Percentiles rank a stretch among this genome's conserved stretches.
phyloP scores from a whole-genome alignment of 2,797 vertebrate species.

The Gymnodraco acuticeps region DNA sequence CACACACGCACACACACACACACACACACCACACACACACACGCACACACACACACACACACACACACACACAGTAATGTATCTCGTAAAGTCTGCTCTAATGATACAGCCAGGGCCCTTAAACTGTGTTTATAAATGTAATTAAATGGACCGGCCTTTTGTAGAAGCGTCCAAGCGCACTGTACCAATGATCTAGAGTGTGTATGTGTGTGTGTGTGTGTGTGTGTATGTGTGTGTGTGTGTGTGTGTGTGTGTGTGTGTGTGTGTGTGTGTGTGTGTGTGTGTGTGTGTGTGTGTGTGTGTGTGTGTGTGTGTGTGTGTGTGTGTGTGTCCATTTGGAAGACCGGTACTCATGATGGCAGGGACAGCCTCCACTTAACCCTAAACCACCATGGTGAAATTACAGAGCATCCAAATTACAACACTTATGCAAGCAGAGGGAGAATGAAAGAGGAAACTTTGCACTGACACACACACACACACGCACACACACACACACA shows the following conservation, averaged over 20 bases:
- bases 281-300: conserved; percentile 47
- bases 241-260: conserved; percentile 33
- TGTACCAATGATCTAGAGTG: conserved; percentile 59
- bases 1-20: conserved; percentile 30
- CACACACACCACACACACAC: conserved; percentile 33
- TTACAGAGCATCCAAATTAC: conserved; percentile 86
- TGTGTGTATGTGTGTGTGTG: conserved; percentile 32
- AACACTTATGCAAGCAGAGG: conserved; percentile 73
- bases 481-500: conserved; percentile 32
- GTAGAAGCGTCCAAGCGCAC: conserved; percentile 73
- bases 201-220: conserved; percentile 39
- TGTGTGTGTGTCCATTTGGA: conserved; percentile 64
- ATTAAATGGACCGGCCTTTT: conserved; percentile 82
- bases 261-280: conserved; percentile 32
- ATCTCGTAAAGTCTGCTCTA: conserved; percentile 78
- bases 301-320: conserved; percentile 39
- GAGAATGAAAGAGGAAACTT: conserved; percentile 63
- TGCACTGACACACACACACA: conserved; percentile 39
- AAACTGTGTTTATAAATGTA: conserved; percentile 84
- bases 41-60: conserved; percentile 20
- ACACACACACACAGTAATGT: conserved; percentile 38
- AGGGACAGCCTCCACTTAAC: conserved; percentile 84
- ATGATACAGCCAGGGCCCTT: conserved; percentile 79
- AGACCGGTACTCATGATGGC: conserved; percentile 70
- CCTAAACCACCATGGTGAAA: conserved; percentile 83